A percentile compares a stretch with the other conserved stretches of the same genome.
phyloP scores from a whole-genome alignment of 2,113 vertebrate species.

The Malurus melanocephalus region DNA sequence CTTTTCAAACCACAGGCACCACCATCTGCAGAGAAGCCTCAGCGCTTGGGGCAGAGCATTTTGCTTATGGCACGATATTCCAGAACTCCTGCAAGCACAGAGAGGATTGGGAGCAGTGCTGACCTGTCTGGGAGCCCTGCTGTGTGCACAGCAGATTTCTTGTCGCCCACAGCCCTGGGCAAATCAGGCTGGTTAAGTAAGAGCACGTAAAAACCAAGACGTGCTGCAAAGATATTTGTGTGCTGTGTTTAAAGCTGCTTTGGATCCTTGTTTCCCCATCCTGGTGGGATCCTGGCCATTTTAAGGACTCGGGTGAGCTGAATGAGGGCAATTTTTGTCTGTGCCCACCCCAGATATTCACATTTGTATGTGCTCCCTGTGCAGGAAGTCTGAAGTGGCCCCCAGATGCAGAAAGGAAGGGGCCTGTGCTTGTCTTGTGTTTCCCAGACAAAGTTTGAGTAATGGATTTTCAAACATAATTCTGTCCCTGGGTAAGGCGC shows the following conservation, averaged over 20 bases:
- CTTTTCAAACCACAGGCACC: background rate
- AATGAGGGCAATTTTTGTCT: background rate
- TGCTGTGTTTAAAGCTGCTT: background rate
- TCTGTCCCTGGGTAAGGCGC: background rate
- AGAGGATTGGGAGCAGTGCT: rapidly evolving
- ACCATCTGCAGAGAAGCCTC: background rate
- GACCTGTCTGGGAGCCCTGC: background rate
- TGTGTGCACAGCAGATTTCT: background rate
- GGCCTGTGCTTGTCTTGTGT: background rate
- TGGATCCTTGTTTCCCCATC: rapidly evolving
- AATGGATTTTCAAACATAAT: background rate
- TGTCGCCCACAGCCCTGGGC: background rate
- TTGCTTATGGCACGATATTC: rapidly evolving
- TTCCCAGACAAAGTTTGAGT: background rate
- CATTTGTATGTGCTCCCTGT: rapidly evolving
- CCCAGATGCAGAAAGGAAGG: background rate
- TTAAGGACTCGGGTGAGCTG: background rate
- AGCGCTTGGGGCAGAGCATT: background rate
- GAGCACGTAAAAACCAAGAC: background rate
- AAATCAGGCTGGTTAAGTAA: background rate
- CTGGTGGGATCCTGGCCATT: background rate
- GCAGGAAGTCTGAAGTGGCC: background rate
- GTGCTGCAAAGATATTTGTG: background rate
- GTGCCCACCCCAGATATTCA: background rate
- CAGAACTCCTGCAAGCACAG: background rate